phyloP scores from a whole-genome alignment of 1,140 invertebrate genomes.

The Apis dorsata region DNA sequence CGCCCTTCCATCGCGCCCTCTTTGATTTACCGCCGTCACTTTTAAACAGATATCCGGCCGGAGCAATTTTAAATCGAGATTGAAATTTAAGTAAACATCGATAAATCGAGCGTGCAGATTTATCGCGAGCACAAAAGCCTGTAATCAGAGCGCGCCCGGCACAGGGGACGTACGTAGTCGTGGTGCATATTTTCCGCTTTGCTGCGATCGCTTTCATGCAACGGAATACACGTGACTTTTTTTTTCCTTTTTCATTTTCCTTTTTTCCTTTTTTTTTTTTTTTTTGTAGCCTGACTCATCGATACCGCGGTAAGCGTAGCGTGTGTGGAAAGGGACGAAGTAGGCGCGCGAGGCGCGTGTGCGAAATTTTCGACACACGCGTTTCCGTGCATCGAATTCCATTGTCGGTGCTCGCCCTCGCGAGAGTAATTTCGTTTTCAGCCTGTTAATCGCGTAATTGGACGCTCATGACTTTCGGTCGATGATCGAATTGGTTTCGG shows the following conservation, averaged over 20 bases:
- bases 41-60: neutral
- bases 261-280: conserved; percentile 1
- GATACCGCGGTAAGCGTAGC: conserved; percentile 37
- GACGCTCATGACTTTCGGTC: conserved; percentile 56
- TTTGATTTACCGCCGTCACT: neutral
- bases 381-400: conserved; percentile 43
- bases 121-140: conserved; percentile 11
- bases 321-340: conserved; percentile 2
- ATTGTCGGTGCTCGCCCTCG: conserved; percentile 39
- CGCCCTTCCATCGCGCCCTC: neutral
- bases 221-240: conserved; percentile 21
- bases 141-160: conserved; percentile 18
- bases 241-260: conserved; percentile 8
- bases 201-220: neutral
- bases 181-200: neutral
- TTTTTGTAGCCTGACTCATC: neutral
- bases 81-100: conserved; percentile 41
- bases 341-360: neutral
- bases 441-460: conserved; percentile 62
- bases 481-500: conserved; percentile 44
- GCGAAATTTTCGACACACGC: conserved; percentile 44
- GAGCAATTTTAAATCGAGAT: conserved; percentile 12
- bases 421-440: conserved; percentile 64
- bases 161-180: neutral
- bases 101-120: conserved; percentile 35